phyloP scores from a whole-genome alignment of 2,113 vertebrate genomes.

The Heloderma charlesbogerti region DNA sequence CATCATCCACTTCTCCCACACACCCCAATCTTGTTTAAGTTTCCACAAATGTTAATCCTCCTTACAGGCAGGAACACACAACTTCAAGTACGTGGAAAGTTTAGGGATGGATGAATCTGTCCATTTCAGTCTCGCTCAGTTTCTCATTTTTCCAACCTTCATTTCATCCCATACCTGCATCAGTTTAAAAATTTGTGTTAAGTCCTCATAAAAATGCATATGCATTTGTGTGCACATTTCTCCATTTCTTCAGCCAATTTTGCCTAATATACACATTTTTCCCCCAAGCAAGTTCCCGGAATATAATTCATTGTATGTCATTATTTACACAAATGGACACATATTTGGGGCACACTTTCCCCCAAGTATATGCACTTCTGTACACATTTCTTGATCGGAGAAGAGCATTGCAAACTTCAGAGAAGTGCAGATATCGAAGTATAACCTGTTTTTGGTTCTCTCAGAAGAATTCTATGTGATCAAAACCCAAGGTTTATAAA shows the following conservation, averaged over 20 bases:
- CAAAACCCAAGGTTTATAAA: too few species aligned
- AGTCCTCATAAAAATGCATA: too few species aligned
- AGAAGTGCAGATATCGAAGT: not conserved
- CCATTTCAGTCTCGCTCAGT: too few species aligned
- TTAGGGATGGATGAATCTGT: too few species aligned
- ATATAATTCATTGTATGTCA: not conserved
- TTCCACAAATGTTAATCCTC: slow-evolving; percentile 44
- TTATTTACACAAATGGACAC: not conserved
- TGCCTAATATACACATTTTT: too few species aligned
- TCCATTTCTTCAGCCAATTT: too few species aligned
- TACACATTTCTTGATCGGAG: not conserved
- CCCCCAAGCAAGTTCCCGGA: too few species aligned
- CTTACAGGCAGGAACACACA: slow-evolving; percentile 39
- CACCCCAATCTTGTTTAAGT: slow-evolving; percentile 46
- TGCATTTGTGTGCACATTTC: too few species aligned
- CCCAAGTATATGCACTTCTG: not conserved
- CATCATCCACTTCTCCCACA: not conserved
- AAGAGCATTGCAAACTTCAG: not conserved
- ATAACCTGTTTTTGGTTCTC: not conserved
- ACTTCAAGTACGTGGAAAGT: not conserved
- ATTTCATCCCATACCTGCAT: too few species aligned
- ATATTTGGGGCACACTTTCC: not conserved
- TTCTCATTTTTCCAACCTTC: too few species aligned
- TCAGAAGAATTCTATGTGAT: not conserved
- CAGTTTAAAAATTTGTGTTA: too few species aligned